Evolutionary conservation across 2,113 vertebrate species (phyloP), one percentile per base, ranked within the genome.

Genomic region (Chaetodon auriga): DNA sequence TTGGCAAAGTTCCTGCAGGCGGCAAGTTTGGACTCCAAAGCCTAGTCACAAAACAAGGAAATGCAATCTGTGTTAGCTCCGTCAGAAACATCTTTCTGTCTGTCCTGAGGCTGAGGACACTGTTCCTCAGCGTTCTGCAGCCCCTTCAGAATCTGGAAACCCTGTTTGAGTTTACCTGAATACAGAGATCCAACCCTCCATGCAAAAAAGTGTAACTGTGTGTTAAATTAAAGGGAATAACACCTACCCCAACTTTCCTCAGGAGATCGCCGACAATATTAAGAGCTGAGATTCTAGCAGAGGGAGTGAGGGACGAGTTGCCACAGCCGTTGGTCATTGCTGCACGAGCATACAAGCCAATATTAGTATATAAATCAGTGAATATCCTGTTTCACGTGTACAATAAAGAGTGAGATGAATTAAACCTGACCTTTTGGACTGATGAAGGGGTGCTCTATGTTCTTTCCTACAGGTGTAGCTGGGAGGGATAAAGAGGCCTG

Each of bases 211-310:
- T 8, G 14, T 48, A 21, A 36, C 18, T n/a, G 41, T 41, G 15
- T 21, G 15, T 36, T 38, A 16, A 36, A 64, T 6, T 57, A n/a
- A 51, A 76, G 25, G 9, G 7, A 77, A 23, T 1, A 36, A 60
- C 23, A 93, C 97, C 94, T 94, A 99, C 98, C 96, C 98, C 98
- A 21, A 99, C 98, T 97, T 99, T 99, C 88, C 97, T 95, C 83
- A 99, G 92, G 70, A 99, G 97, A 91, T 99, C 98, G n/a, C 98
- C 97, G 81, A 99, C 98, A 25, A 99, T 99, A 91, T 98, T 99
- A 82, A 99, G 97, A 19, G 98, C 98, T 58, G 98, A 99, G 95
- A 99, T 98, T 92, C 98, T 95, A 64, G 97, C 98, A 75, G 98
- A 99, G 16, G 98, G 97, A 76, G 98, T 99, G 64, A 99, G 95